Conservation (phyloP, 2,797 vertebrate species). For the Pipistrellus nathusii region DNA sequence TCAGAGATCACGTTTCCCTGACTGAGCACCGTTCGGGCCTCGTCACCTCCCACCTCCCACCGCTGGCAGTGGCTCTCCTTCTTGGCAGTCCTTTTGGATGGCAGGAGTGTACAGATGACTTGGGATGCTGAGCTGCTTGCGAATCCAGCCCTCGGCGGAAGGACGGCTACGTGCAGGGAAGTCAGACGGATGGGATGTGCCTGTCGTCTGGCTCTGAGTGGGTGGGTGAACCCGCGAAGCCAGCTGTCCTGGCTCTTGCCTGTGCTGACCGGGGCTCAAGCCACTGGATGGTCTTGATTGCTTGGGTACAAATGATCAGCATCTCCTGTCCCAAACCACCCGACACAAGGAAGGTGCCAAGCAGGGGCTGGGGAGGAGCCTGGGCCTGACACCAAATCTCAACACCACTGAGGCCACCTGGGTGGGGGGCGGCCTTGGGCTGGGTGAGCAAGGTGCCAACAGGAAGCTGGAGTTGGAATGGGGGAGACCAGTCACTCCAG, state of each 20-base stretch:
- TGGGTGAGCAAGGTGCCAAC: accelerated
- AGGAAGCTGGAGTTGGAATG: background rate
- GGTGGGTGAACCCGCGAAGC: background rate
- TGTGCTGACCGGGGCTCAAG: background rate
- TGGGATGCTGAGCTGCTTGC: accelerated
- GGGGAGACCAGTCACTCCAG: background rate
- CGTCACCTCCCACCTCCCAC: slow-evolving; percentile 27
- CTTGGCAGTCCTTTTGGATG: background rate
- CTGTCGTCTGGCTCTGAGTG: background rate
- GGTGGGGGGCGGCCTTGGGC: background rate
- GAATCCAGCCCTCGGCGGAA: accelerated
- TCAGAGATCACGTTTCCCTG: background rate
- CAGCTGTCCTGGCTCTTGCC: background rate
- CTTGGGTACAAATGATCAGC: background rate
- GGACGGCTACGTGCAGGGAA: background rate
- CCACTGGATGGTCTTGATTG: background rate
- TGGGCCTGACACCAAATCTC: too few relatives aligned
- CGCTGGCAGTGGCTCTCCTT: background rate
- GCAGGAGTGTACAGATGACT: background rate
- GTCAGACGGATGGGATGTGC: accelerated
- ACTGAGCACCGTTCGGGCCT: background rate
- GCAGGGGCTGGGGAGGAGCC: background rate
- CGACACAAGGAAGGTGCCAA: background rate
- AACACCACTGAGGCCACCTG: accelerated
- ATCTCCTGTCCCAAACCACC: background rate